Evolutionary conservation across 2,113 vertebrate genomes (phyloP), one percentile per base, ranked within the genome.

Genomic region (Tinamus guttatus): DNA sequence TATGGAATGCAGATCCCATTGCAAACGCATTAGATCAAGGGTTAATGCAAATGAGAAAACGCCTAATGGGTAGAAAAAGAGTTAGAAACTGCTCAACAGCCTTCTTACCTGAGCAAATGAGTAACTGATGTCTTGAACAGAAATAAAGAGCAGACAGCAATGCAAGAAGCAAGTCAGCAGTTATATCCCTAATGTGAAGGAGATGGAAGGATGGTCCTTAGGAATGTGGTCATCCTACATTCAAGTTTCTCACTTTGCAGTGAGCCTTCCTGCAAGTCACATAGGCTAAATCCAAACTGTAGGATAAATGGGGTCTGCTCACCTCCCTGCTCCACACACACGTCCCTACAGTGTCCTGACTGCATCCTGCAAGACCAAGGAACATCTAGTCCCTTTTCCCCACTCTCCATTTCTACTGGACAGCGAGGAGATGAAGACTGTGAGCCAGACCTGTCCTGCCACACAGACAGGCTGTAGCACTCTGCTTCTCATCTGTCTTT

Each of bases 371-470:
- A 56, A 30, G 54, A 30, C 28, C 28, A 30, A 56, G 54, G 54
- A 56, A 17, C 15, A 28, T 7, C 9, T 30, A 28, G 54, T 56
- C 28, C 54, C 28, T 56, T 30, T 56, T 56, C 54, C 54, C 28
- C 28, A 56, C 28, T 30, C 28, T 17, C 27, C 28, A 5, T 56
- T 56, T 30, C 28, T 56, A 9, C 27, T 16, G 27, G 14, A 30
- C 52, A 30, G 12, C 9, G 28, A 56, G 52, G 54, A 30, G 54
- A 56, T 30, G 13, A 30, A 56, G 54, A 28, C 28, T 70, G 69
- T 34, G 20, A 83, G 60, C 22, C 63, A 1, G 0, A 4, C 2
- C 5, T 36, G 60, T 27, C 63, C 86, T 8, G 0, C 22, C 5
- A 49, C 76, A 24, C 64, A 67, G 43, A 10, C 71, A 54, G 36